phyloP scores from a whole-genome alignment of 2,888 invertebrate genomes.

The Cheilosia impressa region DNA sequence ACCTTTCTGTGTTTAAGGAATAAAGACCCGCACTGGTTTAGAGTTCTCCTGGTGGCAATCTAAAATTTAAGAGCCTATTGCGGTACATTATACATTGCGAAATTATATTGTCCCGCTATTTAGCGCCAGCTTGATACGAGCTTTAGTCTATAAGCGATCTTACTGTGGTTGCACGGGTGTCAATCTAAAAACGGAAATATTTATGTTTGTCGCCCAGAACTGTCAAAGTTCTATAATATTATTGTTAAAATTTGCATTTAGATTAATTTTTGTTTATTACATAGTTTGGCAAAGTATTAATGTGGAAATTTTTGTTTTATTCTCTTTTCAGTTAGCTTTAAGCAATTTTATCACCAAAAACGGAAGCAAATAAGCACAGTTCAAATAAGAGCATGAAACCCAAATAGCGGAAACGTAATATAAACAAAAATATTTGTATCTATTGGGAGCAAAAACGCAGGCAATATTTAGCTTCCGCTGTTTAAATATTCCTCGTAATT shows the following conservation, averaged over 20 bases:
- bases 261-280: not conserved
- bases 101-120: no score
- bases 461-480: slow-evolving; percentile 10
- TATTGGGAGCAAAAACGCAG: not conserved
- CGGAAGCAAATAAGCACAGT: not conserved
- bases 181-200: no score
- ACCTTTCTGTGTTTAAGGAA: no score
- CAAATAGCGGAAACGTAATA: slow-evolving; percentile 12
- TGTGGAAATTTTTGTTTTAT: not conserved
- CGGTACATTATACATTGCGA: no score
- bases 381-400: slow-evolving; percentile 3
- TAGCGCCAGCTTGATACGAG: no score
- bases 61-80: no score
- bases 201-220: no score
- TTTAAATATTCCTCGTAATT: not conserved
- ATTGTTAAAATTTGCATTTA: not conserved
- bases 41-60: no score
- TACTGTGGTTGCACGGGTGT: no score
- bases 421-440: not conserved
- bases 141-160: no score
- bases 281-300: not conserved
- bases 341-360: slow-evolving; percentile 32
- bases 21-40: no score
- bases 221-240: no score
- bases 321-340: slow-evolving; percentile 43